Conservation (phyloP, 2,888 invertebrate genomes). For the Drosophila differens region DNA sequence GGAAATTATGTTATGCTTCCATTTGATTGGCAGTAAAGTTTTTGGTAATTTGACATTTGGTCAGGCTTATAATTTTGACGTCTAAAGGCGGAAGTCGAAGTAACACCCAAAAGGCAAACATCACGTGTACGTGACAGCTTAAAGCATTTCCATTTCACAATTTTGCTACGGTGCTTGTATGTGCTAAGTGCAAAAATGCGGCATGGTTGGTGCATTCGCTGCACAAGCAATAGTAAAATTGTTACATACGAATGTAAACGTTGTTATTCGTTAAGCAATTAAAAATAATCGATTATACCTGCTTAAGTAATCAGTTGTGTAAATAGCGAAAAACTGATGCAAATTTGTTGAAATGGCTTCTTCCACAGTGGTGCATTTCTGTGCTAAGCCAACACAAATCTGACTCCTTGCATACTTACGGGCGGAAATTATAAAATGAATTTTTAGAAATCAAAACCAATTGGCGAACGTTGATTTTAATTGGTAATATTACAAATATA, state of each 20-base stretch:
- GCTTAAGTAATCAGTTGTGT: not conserved
- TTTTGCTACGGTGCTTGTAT: constrained; percentile 5
- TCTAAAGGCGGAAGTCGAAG: constrained; percentile 50
- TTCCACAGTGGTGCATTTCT: not conserved
- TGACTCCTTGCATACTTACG: constrained; percentile 24
- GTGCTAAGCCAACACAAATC: not conserved
- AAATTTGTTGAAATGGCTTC: not conserved
- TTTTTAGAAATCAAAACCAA: not conserved
- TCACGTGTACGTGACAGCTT: constrained; percentile 27
- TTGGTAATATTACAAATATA: not conserved
- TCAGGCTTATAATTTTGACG: constrained; percentile 39
- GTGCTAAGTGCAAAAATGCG: not conserved
- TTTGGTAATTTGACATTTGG: constrained; percentile 64
- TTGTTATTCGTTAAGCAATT: not conserved
- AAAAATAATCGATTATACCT: not conserved
- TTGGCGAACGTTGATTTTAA: not conserved
- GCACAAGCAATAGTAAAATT: not conserved
- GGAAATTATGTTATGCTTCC: constrained; percentile 46
- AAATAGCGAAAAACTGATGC: not conserved
- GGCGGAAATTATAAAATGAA: constrained; percentile 8
- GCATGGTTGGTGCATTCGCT: constrained; percentile 19
- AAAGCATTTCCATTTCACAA: not conserved
- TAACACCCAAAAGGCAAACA: constrained; percentile 5
- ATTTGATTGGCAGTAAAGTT: constrained; percentile 47
- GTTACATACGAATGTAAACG: not conserved